Evolutionary conservation across 2,888 invertebrate genomes (phyloP).

Genomic region (Heptascelio sp.): DNA sequence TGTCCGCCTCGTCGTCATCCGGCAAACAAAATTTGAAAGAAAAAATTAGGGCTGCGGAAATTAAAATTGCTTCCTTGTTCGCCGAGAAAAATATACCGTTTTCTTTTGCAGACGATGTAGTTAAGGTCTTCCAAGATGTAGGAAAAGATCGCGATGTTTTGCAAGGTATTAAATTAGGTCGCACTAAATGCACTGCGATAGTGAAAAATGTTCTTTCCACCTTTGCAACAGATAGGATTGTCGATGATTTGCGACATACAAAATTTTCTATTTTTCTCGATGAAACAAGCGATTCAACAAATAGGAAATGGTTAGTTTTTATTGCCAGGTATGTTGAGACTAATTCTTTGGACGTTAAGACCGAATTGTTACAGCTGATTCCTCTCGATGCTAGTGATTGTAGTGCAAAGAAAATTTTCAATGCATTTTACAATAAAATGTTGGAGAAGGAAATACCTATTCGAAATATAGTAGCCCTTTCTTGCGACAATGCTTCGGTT

Average conservation of each 20-base stretch:
- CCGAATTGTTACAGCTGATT: slow-evolving; percentile 5
- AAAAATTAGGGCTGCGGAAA: neutral
- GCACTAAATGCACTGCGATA: slow-evolving; percentile 9
- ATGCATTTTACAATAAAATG: slow-evolving; percentile 14
- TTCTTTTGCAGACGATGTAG: neutral
- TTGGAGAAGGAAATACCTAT: slow-evolving; percentile 5
- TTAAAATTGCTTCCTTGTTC: neutral
- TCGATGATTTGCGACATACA: neutral
- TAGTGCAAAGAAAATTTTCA: neutral
- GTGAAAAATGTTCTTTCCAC: neutral
- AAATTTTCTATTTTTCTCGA: slow-evolving; percentile 9
- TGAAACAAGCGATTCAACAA: slow-evolving; percentile 1
- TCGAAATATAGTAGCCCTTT: neutral
- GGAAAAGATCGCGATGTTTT: neutral
- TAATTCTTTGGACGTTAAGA: neutral
- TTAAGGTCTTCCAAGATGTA: slow-evolving; percentile 10
- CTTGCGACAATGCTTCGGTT: slow-evolving; percentile 15
- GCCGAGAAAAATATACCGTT: slow-evolving; percentile 1
- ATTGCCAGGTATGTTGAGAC: slow-evolving; percentile 3
- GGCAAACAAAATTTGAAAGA: neutral
- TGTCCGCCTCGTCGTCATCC: neutral
- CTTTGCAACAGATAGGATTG: neutral
- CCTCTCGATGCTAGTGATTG: slow-evolving; percentile 14
- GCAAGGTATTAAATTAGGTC: slow-evolving; percentile 10
- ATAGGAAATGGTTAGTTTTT: slow-evolving; percentile 10